These are phyloP conservation scores for Tenualosa ilisha DNA, from an alignment of 2,797 vertebrate species.

Conservation along the genomic window DNA sequence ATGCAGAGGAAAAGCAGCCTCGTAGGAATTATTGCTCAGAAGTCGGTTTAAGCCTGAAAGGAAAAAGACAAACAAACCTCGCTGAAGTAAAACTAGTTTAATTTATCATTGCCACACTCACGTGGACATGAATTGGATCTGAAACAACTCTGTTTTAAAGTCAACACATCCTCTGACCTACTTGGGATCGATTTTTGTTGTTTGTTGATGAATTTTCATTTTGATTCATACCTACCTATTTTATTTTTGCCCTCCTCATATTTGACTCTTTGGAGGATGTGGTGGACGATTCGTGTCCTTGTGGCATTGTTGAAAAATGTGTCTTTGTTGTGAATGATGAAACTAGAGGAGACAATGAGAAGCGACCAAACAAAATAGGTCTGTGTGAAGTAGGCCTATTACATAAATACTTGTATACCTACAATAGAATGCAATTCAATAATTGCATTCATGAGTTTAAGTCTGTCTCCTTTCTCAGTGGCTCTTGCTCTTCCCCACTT, in stretches of 20 bases:
- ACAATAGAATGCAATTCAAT: background rate
- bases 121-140: background rate
- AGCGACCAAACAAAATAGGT: background rate
- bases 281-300: constrained; percentile 90
- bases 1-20: constrained; percentile 92
- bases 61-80: background rate
- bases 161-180: background rate
- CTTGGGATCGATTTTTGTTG: background rate
- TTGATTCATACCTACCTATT: constrained; percentile 80
- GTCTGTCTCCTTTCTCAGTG: background rate
- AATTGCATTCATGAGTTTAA: background rate
- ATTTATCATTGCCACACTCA: background rate
- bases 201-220: background rate
- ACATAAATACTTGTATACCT: background rate
- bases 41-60: constrained; percentile 87
- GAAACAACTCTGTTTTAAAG: background rate
- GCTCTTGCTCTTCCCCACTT: background rate
- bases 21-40: constrained; percentile 89
- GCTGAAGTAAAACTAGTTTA: background rate
- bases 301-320: constrained; percentile 96
- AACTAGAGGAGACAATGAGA: constrained; percentile 66
- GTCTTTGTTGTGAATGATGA: constrained; percentile 96
- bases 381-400: background rate
- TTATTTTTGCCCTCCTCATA: constrained; percentile 95
- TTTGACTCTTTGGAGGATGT: constrained; percentile 91